These are phyloP conservation scores for Ascidia mentula DNA, from an alignment of 23 tunicate species.

Conservation along the genomic window DNA sequence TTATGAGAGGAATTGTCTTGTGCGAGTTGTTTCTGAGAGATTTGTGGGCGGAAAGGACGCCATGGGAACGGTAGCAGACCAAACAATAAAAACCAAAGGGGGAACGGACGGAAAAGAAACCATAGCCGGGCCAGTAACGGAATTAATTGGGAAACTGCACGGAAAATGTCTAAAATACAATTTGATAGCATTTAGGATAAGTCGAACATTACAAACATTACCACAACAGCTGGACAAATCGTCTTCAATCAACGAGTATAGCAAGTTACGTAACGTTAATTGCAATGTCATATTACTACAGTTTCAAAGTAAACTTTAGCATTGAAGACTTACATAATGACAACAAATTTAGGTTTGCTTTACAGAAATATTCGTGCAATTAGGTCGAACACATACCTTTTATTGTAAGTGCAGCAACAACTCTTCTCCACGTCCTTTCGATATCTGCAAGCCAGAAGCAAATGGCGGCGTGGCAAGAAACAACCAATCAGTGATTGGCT, in stretches of 20 bases:
- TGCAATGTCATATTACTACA: too few species aligned
- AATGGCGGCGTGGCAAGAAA: slow-evolving; percentile 9
- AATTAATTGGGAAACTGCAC: neutral
- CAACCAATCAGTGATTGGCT: neutral
- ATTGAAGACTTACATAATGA: too few species aligned
- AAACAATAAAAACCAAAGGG: neutral
- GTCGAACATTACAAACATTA: too few species aligned
- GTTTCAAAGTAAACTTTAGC: too few species aligned
- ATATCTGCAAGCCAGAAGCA: neutral
- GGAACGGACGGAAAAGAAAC: neutral
- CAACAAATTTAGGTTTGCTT: too few species aligned
- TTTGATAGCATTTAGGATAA: neutral
- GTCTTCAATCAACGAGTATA: too few species aligned
- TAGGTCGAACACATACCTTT: too few species aligned
- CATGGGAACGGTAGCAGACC: slow-evolving; percentile 1
- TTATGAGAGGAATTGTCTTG: neutral
- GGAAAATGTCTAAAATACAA: slow-evolving; percentile 3
- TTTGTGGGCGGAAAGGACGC: neutral
- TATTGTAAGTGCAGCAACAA: neutral
- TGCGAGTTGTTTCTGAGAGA: neutral
- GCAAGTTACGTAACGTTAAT: too few species aligned
- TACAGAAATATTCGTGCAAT: too few species aligned
- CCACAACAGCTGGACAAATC: too few species aligned
- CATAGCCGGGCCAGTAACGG: neutral
- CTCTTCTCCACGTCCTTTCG: neutral